Evolutionary conservation across 2,888 invertebrate species (phyloP), one percentile per base, ranked within the genome.

Genomic region (Phlogophora meticulosa): DNA sequence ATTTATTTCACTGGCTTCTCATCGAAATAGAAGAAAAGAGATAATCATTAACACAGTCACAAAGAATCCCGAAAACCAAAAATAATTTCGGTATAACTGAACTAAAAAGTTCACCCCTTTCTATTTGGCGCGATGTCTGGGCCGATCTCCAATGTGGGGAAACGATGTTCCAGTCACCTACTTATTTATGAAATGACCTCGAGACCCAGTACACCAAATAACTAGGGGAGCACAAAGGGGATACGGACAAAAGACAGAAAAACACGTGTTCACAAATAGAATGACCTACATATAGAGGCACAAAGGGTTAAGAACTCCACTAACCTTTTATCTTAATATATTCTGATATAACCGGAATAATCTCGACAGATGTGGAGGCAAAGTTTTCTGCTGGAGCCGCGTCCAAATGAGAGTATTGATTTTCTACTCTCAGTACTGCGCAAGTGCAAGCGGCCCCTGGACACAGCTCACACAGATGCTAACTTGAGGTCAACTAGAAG

Each of bases 361-460:
- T 72, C 65, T 1, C 22, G 57, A 48, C 10, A 15, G 9, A 40
- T 36, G 9, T 9, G 56, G 34, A 40, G 13, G 51, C 42, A 36
- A 40, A 40, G 17, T 57, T 28, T 43, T n/a, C 48, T 28, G 43
- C 43, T 10, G 46, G 15, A 22, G 13, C 48, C 9, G 48, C 52
- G 40, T 40, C 28, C 32, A 34, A 46, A 22, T 9, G 58, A 22
- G 32, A 24, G n/a, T 76, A 74, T 74, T 52, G 77, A 76, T 76
- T 57, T 40, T 17, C 24, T 42, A 36, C 28, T 1, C n/a, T 9
- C 34, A 5, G 22, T 15, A 76, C 64, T 76, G 73, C 73, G 73
- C 73, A 74, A 71, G 73, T 74, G 77, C 73, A 76, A 4, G 10
- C 11, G 13, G 13, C 13, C 3, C 55, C 38, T 10, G 32, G 24